Evolutionary conservation across 2,797 vertebrate species (phyloP), one percentile per base, ranked within the genome.

Genomic region (Morelia viridis): DNA sequence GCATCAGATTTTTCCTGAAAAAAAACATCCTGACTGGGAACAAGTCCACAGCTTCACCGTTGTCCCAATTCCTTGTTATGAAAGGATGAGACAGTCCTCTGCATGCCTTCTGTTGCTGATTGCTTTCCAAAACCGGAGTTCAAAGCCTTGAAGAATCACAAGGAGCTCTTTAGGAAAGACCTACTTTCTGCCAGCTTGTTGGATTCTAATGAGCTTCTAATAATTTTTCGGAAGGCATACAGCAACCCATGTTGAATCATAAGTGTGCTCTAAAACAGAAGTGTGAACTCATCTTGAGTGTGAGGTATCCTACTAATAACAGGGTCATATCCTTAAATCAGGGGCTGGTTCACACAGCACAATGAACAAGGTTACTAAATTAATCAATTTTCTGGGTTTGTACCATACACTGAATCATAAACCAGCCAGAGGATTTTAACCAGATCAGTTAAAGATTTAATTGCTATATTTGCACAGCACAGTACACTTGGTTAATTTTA

Each of bases 21-120:
- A 35, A 50, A 85, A 87, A 91, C 35, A 50, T 60, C 85, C 85
- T 56, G 91, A 35, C 57, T 83, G 46, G 68, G 91, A 91, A 91
- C 85, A 31, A 71, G 50, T 87, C 90, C 84, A 87, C 90, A 86
- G 62, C 56, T 12, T 50, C 12, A 62, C 41, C 57, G 35, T 24
- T 17, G 31, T 17, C 9, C 53, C 58, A 60, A 22, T 62, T 50
- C 35, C n/a, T 88, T 76, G 28, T 80, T 64, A 35, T 56, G 5
- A 41, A 88, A 91, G 68, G 41, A 64, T 89, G 56, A 41, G 56
- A 13, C 22, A 58, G 31, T 31, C 41, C 53, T 57, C 56, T 80
- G 13, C 13, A 68, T 60, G 58, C 65, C 89, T 80, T 80, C 88
- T 89, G 88, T 57, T 89, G 46, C 88, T 31, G 13, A 71, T 68